phyloP scores from a whole-genome alignment of 1,140 invertebrate species.

The Polypedilum pembai region DNA sequence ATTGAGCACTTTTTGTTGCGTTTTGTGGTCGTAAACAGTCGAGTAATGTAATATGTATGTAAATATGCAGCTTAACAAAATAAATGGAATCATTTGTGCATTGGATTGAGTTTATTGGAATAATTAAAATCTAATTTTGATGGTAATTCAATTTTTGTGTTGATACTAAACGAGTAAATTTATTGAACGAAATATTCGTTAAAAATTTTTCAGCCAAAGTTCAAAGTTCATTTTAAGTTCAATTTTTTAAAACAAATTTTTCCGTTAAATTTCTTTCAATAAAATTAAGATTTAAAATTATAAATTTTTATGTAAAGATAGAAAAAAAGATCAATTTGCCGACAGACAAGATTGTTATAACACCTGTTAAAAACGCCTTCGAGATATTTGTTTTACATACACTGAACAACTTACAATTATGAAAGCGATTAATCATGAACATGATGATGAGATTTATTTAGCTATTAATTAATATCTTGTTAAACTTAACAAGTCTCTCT shows the following conservation, averaged over 20 bases:
- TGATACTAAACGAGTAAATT: no score
- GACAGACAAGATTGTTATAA: neutral
- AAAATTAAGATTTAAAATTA: no score
- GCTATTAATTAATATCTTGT: slow-evolving; percentile 8
- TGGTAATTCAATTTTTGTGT: no score
- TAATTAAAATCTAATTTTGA: no score
- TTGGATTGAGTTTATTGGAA: no score
- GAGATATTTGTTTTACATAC: neutral
- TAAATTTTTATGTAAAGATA: no score
- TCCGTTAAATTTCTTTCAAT: no score
- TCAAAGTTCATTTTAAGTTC: no score
- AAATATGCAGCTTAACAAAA: slow-evolving; percentile 6
- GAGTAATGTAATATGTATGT: slow-evolving; percentile 12
- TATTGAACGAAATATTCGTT: no score
- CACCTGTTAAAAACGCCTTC: neutral
- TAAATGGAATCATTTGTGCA: neutral
- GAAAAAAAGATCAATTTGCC: no score
- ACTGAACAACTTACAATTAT: neutral
- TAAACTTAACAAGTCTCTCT: neutral
- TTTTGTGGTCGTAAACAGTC: neutral
- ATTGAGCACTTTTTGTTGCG: neutral
- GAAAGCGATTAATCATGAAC: slow-evolving; percentile 1
- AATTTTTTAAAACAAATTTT: no score
- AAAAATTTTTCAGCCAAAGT: no score
- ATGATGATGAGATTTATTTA: neutral